Percentiles rank a stretch among this genome's conserved stretches.
Evolutionary conservation across 2,113 vertebrate genomes (phyloP).

Genomic region (Rhinoptilus africanus): DNA sequence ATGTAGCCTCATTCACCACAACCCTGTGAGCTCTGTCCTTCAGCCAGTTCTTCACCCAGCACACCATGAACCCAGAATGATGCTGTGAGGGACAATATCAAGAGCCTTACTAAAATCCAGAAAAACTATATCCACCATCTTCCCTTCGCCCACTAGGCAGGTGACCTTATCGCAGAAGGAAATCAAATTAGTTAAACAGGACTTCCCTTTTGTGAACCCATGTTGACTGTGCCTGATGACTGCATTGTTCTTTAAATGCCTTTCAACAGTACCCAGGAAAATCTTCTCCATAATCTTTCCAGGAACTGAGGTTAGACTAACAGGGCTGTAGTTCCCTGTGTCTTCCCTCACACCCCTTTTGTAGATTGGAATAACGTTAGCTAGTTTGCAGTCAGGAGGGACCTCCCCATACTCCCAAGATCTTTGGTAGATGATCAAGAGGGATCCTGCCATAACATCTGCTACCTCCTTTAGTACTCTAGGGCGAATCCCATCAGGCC

Average conservation of each 20-base stretch:
- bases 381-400: background rate
- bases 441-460: background rate
- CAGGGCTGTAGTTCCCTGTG: background rate
- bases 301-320: background rate
- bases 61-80: background rate
- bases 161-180: background rate
- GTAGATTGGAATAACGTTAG: background rate
- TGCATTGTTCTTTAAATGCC: background rate
- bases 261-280: background rate
- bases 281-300: background rate
- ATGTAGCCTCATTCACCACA: background rate
- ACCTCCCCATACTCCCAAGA: background rate
- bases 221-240: background rate
- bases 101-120: background rate
- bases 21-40: background rate
- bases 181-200: background rate
- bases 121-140: background rate
- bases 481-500: background rate
- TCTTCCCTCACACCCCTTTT: background rate
- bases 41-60: background rate
- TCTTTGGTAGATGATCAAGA: background rate
- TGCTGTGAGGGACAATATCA: background rate
- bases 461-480: background rate
- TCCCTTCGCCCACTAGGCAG: rapidly evolving
- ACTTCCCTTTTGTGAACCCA: background rate